Evolutionary conservation across 2,113 vertebrate species (phyloP).

Genomic region (Octodon degus): DNA sequence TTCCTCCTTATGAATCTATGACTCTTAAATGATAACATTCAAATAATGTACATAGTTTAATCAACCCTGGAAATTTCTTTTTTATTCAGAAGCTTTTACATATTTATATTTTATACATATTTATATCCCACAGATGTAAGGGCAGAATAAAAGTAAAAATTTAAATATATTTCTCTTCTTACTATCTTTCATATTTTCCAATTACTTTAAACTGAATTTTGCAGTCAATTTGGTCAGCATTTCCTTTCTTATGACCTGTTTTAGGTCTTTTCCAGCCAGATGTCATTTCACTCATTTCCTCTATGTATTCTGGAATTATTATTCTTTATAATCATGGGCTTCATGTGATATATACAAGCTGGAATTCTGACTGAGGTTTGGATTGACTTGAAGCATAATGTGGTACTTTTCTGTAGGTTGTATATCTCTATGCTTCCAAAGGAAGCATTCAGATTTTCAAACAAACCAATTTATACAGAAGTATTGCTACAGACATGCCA

Average conservation of each 20-base stretch:
- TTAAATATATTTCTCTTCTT: not conserved
- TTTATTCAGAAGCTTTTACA: not conserved
- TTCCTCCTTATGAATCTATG: not conserved
- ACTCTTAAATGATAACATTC: not conserved
- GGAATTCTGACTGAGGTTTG: not conserved
- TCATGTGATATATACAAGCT: not conserved
- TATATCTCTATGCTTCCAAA: not conserved
- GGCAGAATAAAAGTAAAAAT: not conserved
- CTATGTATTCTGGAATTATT: not conserved
- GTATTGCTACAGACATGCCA: not conserved
- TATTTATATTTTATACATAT: not conserved
- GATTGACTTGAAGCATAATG: not conserved
- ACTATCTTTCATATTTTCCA: not conserved
- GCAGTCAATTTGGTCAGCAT: not conserved
- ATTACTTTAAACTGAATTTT: not conserved
- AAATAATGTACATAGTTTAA: slow-evolving; percentile 11
- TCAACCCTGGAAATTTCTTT: slow-evolving; percentile 22
- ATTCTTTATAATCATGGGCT: not conserved
- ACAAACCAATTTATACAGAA: not conserved
- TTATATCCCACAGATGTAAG: not conserved
- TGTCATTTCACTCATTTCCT: not conserved
- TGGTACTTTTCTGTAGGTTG: not conserved
- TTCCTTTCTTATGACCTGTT: not conserved
- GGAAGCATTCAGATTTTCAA: not conserved
- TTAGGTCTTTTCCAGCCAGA: not conserved